These are phyloP conservation scores for Stenoptilia bipunctidactyla DNA, from an alignment of 2,888 invertebrate species.

Conservation along the genomic window DNA sequence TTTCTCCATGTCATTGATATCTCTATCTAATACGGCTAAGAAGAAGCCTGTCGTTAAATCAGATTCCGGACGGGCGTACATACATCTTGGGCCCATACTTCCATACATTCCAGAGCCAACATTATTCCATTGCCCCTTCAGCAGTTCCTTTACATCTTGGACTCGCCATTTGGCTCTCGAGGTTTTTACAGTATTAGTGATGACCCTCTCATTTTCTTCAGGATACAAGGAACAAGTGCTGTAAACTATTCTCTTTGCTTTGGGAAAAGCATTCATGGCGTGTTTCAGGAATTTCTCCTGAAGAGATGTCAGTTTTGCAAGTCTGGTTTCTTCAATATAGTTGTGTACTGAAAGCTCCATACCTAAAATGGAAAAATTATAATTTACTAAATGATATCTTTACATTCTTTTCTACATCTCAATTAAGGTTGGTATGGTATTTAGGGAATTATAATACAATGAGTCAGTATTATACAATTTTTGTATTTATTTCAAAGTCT, in stretches of 20 bases:
- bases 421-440: too few relatives aligned
- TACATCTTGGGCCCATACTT: conserved; percentile 78
- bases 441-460: too few relatives aligned
- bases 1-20: conserved; percentile 47
- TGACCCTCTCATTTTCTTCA: conserved; percentile 94
- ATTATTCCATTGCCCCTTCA: conserved; percentile 77
- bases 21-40: conserved; percentile 87
- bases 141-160: conserved; percentile 69
- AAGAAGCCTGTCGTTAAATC: conserved; percentile 96
- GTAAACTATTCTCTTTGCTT: conserved; percentile 89
- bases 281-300: conserved; percentile 88
- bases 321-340: conserved; percentile 60
- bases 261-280: conserved; percentile 87
- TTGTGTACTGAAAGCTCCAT: conserved; percentile 56
- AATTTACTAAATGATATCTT: too few relatives aligned
- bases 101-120: conserved; percentile 75
- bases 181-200: conserved; percentile 76
- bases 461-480: too few relatives aligned
- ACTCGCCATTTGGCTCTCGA: conserved; percentile 72
- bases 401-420: too few relatives aligned
- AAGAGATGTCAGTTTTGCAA: conserved; percentile 79
- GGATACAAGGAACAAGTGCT: conserved; percentile 94
- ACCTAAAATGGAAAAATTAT: conserved; percentile 22
- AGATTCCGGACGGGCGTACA: conserved; percentile 81
- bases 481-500: too few relatives aligned